Percentiles rank a stretch among this genome's conserved stretches.
Conservation (phyloP, 2,888 invertebrate species). For the Dermolepida albohirtum region DNA sequence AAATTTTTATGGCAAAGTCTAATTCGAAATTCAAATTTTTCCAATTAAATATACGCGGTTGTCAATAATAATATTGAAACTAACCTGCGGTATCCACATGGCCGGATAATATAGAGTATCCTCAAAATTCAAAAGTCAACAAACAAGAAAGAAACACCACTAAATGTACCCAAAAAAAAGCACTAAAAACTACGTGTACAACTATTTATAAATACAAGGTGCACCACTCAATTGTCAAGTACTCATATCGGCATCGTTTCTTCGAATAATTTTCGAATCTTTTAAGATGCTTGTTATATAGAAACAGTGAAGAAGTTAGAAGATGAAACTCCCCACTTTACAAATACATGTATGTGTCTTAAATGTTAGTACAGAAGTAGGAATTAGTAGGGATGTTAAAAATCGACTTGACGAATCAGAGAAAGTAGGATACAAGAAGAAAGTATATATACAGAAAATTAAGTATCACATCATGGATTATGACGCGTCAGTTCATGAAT, state of each 20-base stretch:
- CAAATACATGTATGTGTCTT: constrained; percentile 37
- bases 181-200: constrained; percentile 47
- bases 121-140: constrained; percentile 38
- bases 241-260: constrained; percentile 51
- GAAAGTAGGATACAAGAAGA: constrained; percentile 56
- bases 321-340: constrained; percentile 50
- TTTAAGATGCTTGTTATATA: constrained; percentile 54
- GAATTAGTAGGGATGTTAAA: constrained; percentile 49
- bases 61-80: constrained; percentile 28
- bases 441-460: constrained; percentile 49
- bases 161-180: constrained; percentile 22
- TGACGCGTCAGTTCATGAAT: constrained; percentile 44
- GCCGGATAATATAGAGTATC: constrained; percentile 47
- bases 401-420: constrained; percentile 49
- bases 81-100: constrained; percentile 52
- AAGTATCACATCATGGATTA: constrained; percentile 47
- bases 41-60: neutral
- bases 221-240: constrained; percentile 41
- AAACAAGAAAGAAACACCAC: constrained; percentile 44
- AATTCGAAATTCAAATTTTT: too few species aligned
- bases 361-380: constrained; percentile 40
- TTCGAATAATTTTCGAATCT: constrained; percentile 52
- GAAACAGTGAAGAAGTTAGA: constrained; percentile 49
- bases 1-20: too few species aligned
- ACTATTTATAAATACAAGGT: too few species aligned